Conservation (phyloP, 2,113 vertebrate species). For the Indicator maculatus region DNA sequence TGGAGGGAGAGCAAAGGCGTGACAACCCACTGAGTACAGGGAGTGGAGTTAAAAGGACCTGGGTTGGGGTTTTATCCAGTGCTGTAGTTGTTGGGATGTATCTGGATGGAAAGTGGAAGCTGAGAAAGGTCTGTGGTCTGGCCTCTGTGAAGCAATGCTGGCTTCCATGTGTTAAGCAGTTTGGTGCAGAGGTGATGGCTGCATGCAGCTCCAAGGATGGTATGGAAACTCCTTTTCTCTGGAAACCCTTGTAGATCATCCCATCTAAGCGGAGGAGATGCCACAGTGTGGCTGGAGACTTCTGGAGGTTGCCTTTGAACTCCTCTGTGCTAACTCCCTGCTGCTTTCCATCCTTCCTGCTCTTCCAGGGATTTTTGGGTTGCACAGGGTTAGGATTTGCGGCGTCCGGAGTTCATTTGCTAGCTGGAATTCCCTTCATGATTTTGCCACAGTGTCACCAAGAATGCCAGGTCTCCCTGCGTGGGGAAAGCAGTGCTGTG, state of each 20-base stretch:
- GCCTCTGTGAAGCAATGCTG: rapidly evolving
- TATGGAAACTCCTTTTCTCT: not conserved
- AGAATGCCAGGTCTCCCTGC: not conserved
- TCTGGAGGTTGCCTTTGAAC: not conserved
- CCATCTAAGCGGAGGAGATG: not conserved
- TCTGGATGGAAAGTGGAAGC: not conserved
- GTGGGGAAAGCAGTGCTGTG: not conserved
- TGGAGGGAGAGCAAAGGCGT: not conserved
- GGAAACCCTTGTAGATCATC: not conserved
- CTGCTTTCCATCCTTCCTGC: not conserved
- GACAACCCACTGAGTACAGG: not conserved
- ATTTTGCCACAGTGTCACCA: not conserved
- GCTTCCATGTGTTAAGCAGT: not conserved
- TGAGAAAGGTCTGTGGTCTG: not conserved
- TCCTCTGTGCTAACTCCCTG: not conserved
- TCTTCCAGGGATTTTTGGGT: not conserved
- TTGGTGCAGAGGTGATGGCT: not conserved
- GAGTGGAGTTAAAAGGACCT: not conserved
- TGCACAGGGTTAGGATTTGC: not conserved
- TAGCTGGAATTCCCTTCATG: not conserved
- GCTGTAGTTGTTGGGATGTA: not conserved
- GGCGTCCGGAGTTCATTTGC: not conserved
- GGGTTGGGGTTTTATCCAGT: not conserved
- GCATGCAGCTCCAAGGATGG: not conserved
- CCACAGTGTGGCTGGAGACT: not conserved